Evolutionary conservation across 2,888 invertebrate species (phyloP).

Genomic region (Scaptomyza polygonia): DNA sequence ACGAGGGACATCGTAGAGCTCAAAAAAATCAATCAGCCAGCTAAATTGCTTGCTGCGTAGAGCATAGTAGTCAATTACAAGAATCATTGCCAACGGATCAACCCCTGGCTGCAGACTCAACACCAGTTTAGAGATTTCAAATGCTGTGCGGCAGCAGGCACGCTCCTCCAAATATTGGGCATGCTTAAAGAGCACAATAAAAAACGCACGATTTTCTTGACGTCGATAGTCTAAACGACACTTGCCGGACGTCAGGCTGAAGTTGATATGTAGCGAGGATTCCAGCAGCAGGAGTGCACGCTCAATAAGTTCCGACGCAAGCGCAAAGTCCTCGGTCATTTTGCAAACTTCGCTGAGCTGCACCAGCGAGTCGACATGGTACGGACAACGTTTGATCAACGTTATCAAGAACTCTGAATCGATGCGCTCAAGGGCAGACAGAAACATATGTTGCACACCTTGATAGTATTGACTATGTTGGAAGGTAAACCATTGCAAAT

Average conservation of each 20-base stretch:
- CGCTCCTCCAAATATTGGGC: slow-evolving; percentile 90
- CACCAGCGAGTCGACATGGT: slow-evolving; percentile 92
- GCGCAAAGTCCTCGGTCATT: slow-evolving; percentile 91
- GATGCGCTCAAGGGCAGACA: slow-evolving; percentile 91
- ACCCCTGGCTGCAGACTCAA: slow-evolving; percentile 90
- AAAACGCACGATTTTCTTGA: slow-evolving; percentile 93
- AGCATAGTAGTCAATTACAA: slow-evolving; percentile 93
- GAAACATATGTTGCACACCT: slow-evolving; percentile 89
- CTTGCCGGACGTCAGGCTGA: slow-evolving; percentile 90
- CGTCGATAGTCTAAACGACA: slow-evolving; percentile 91
- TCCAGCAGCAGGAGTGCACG: slow-evolving; percentile 91
- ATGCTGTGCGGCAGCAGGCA: slow-evolving; percentile 93
- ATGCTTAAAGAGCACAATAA: slow-evolving; percentile 92
- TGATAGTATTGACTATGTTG: slow-evolving; percentile 91
- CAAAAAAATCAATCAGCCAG: slow-evolving; percentile 88
- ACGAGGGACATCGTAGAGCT: slow-evolving; percentile 87
- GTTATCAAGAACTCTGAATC: slow-evolving; percentile 91
- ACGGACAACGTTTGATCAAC: slow-evolving; percentile 90
- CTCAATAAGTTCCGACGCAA: slow-evolving; percentile 92
- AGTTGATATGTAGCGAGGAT: slow-evolving; percentile 91
- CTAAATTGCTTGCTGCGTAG: slow-evolving; percentile 89
- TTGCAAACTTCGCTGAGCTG: slow-evolving; percentile 92
- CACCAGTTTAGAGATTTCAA: slow-evolving; percentile 94
- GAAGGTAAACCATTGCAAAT: slow-evolving; percentile 88
- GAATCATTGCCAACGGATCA: slow-evolving; percentile 91